A percentile compares a stretch with the other conserved stretches of the same genome.
phyloP scores from a whole-genome alignment of 2,888 invertebrate species.

The Fragum sueziense region DNA sequence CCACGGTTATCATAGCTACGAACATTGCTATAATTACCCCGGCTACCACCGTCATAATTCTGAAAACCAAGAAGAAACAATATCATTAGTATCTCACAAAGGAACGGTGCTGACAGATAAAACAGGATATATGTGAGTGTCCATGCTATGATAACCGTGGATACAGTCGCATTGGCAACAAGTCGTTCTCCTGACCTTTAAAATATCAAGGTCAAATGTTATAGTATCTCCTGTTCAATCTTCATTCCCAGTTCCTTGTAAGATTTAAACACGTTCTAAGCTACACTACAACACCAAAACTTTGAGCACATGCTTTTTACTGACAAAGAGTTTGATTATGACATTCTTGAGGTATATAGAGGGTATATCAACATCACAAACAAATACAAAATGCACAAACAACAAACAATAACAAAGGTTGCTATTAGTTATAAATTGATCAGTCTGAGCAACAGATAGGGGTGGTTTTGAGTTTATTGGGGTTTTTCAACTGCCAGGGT shows the following conservation, averaged over 20 bases:
- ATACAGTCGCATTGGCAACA: constrained; percentile 31
- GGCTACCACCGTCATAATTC: constrained; percentile 58
- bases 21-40: constrained; percentile 62
- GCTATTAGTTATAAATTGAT: too few species aligned
- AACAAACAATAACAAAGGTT: too few species aligned
- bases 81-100: constrained; percentile 59
- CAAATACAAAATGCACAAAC: too few species aligned
- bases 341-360: too few species aligned
- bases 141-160: constrained; percentile 58
- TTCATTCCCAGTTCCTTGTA: constrained; percentile 51
- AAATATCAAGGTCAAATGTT: constrained; percentile 49
- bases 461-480: too few species aligned
- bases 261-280: constrained; percentile 52
- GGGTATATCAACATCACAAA: too few species aligned
- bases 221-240: constrained; percentile 46
- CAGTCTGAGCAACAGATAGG: too few species aligned
- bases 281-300: constrained; percentile 34
- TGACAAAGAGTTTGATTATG: too few species aligned
- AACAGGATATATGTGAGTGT: constrained; percentile 43
- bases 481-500: too few species aligned
- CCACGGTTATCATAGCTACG: constrained; percentile 66
- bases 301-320: constrained; percentile 34
- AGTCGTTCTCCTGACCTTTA: constrained; percentile 3
- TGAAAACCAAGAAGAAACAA: constrained; percentile 42
- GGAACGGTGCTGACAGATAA: constrained; percentile 38